Evolutionary conservation across 2,797 vertebrate genomes (phyloP).

Genomic region (Odontamblyopus lacepedii): DNA sequence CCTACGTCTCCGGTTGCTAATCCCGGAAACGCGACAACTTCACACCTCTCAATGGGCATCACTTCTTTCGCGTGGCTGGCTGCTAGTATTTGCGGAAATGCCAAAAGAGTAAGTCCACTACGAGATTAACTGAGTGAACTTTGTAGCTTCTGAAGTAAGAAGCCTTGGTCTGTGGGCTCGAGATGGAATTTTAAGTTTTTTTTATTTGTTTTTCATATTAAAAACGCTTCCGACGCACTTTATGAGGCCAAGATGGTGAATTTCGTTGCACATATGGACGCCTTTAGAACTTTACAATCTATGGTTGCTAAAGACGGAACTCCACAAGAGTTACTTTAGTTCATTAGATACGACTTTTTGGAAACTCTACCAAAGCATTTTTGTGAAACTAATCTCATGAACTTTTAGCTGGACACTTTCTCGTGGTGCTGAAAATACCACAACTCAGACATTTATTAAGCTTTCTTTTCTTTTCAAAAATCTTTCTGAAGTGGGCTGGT

Average conservation of each 20-base stretch:
- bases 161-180: no score
- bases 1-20: neutral
- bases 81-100: neutral
- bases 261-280: no score
- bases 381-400: neutral
- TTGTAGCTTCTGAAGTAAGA: neutral
- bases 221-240: no score
- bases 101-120: neutral
- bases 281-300: no score
- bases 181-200: no score
- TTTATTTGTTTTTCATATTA: no score
- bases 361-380: neutral
- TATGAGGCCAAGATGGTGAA: no score
- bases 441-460: neutral
- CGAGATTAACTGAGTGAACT: neutral
- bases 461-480: conserved; percentile 6
- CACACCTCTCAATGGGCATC: neutral
- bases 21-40: neutral
- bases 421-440: conserved; percentile 31
- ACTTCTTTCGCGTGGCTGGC: neutral
- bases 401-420: conserved; percentile 11
- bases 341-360: no score
- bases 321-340: no score
- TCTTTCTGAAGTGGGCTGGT: no score
- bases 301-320: no score